Conservation (phyloP, 2,113 vertebrate species). For the Chloebia gouldiae region DNA sequence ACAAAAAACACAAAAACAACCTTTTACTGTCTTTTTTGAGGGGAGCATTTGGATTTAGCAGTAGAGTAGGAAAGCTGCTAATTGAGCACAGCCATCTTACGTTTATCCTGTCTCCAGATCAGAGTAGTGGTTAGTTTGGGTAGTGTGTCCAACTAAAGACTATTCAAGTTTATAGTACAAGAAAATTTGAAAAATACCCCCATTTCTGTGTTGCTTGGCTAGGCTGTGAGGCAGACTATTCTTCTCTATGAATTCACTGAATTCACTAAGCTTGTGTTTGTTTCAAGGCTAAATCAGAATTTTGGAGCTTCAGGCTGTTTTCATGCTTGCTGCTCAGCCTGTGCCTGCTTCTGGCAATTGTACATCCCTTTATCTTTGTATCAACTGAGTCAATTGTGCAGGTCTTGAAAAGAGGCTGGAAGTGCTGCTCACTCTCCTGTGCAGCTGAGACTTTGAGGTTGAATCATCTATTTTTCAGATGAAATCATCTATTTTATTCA, state of each 20-base stretch:
- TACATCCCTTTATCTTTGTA: neutral
- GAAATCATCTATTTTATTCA: neutral
- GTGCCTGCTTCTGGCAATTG: neutral
- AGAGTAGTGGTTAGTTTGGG: neutral
- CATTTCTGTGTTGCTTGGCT: neutral
- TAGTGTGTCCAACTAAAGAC: neutral
- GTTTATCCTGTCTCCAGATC: neutral
- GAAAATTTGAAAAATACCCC: neutral
- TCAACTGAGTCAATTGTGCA: rapidly evolving
- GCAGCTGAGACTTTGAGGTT: neutral
- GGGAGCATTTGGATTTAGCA: neutral
- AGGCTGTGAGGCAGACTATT: neutral
- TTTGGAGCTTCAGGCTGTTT: neutral
- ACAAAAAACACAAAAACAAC: too few species aligned
- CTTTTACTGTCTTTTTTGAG: neutral
- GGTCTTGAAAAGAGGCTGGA: neutral
- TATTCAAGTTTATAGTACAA: neutral
- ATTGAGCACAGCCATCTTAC: neutral
- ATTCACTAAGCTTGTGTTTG: neutral
- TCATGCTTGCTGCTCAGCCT: neutral
- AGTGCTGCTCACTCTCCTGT: neutral
- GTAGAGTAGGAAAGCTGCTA: neutral
- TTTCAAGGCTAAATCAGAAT: neutral
- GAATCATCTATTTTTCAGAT: neutral
- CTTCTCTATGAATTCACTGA: neutral